Evolutionary conservation across 2,888 invertebrate genomes (phyloP).

Genomic region (Cataglyphis altisquamis): DNA sequence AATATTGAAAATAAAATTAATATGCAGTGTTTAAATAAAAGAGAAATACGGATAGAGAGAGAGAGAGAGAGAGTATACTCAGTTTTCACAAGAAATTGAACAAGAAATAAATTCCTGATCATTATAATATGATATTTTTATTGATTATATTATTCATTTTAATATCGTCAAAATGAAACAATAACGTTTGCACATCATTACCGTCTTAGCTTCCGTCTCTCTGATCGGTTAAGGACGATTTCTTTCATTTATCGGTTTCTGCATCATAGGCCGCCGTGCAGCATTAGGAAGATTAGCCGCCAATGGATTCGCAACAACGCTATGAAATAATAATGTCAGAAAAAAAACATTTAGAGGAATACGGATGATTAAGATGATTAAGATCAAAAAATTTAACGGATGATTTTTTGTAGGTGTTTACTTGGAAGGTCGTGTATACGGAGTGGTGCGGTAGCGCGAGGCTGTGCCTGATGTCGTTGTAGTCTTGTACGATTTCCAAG

Average conservation of each 20-base stretch:
- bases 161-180: not conserved
- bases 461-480: constrained; percentile 87
- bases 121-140: not conserved
- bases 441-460: constrained; percentile 88
- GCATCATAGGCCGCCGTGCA: constrained; percentile 66
- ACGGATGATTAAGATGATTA: constrained; percentile 40
- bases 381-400: constrained; percentile 46
- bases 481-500: constrained; percentile 88
- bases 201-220: constrained; percentile 48
- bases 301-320: constrained; percentile 67
- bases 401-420: constrained; percentile 81
- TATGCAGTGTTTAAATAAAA: not conserved
- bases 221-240: constrained; percentile 60
- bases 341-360: constrained; percentile 51
- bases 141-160: not conserved
- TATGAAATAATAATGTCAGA: constrained; percentile 70
- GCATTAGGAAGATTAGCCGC: constrained; percentile 68
- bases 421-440: constrained; percentile 88
- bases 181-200: constrained; percentile 44
- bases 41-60: not conserved
- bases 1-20: constrained; percentile 17
- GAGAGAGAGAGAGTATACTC: not conserved
- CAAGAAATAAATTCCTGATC: constrained; percentile 9
- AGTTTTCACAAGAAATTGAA: constrained; percentile 5
- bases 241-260: constrained; percentile 69